A percentile compares a stretch with the other conserved stretches of the same genome.
These are phyloP conservation scores for Dipodomys merriami DNA, from an alignment of 2,113 vertebrate species.

Conservation along the genomic window DNA sequence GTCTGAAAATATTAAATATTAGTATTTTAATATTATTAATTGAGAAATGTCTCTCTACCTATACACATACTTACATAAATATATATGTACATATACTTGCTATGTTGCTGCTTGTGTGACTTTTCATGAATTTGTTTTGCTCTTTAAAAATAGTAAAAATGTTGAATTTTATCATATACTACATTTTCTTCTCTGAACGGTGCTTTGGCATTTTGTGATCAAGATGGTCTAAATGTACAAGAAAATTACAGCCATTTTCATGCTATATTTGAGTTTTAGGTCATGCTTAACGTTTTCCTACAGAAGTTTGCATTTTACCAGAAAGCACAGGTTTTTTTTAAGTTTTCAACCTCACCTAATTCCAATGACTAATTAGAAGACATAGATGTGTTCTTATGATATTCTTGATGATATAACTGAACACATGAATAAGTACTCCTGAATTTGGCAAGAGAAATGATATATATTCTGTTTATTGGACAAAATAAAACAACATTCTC, in stretches of 20 bases:
- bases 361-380: neutral
- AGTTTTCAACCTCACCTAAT: neutral
- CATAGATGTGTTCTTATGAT: neutral
- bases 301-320: neutral
- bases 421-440: neutral
- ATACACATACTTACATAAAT: neutral
- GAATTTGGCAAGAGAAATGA: neutral
- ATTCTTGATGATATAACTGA: neutral
- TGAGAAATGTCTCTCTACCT: neutral
- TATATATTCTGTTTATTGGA: neutral
- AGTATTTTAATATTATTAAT: too few relatives aligned
- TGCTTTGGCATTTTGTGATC: slow-evolving; percentile 18
- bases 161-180: neutral
- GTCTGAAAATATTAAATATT: too few relatives aligned
- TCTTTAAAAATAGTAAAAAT: slow-evolving; percentile 35
- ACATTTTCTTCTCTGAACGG: neutral
- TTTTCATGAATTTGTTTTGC: neutral
- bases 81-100: neutral
- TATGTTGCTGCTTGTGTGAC: neutral
- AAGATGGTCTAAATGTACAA: neutral
- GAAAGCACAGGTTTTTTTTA: slow-evolving; percentile 10
- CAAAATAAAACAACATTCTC: neutral
- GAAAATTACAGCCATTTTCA: neutral
- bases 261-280: slow-evolving; percentile 10
- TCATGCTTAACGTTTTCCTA: slow-evolving; percentile 12